These are phyloP conservation scores for Sinocyclocheilus rhinocerous DNA, from an alignment of 2,113 vertebrate genomes.

Conservation along the genomic window DNA sequence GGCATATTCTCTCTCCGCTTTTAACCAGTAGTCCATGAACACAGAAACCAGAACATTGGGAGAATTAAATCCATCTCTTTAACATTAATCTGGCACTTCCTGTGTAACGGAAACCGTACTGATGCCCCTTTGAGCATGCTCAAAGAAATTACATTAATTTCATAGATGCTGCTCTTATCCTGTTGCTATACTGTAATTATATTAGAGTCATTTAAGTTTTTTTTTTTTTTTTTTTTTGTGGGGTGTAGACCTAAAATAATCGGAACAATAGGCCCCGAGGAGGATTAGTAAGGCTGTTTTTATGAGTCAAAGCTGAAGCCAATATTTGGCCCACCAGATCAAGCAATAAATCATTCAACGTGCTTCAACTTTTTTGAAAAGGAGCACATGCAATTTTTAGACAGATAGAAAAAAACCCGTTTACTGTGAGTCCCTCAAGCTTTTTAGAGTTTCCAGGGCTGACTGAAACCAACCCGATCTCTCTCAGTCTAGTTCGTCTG, in stretches of 20 bases:
- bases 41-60: constrained; percentile 61
- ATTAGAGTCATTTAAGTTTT: constrained; percentile 75
- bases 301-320: constrained; percentile 67
- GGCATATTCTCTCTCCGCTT: constrained; percentile 30
- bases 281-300: constrained; percentile 58
- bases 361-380: constrained; percentile 70
- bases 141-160: constrained; percentile 75
- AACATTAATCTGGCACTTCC: constrained; percentile 69
- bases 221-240: too few relatives aligned
- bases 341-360: too few relatives aligned
- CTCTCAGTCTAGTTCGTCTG: not conserved
- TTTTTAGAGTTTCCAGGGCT: constrained; percentile 9
- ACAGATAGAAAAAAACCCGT: constrained; percentile 48
- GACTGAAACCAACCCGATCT: constrained; percentile 36
- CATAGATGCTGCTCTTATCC: constrained; percentile 69
- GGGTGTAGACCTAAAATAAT: too few relatives aligned
- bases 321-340: constrained; percentile 62
- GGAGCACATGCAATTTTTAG: constrained; percentile 62
- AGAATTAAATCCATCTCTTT: constrained; percentile 72
- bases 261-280: too few relatives aligned
- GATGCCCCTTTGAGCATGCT: constrained; percentile 67
- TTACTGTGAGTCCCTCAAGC: constrained; percentile 59
- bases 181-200: constrained; percentile 72
- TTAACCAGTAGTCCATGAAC: constrained; percentile 48
- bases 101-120: constrained; percentile 73